phyloP scores from a whole-genome alignment of 2,797 vertebrate genomes.

The Sebastes nivosus region DNA sequence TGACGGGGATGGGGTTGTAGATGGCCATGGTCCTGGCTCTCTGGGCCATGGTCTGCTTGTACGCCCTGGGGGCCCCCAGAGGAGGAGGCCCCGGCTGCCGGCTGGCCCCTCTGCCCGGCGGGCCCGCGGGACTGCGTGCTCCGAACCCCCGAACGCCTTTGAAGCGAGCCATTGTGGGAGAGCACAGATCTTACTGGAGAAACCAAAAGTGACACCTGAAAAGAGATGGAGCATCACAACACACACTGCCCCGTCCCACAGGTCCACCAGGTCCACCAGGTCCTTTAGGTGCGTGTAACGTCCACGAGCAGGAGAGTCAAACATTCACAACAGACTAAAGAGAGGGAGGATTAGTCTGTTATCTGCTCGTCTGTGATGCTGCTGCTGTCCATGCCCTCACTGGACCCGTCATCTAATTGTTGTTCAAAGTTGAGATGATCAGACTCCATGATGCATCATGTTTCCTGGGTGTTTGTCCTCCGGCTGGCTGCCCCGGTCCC shows the following conservation, averaged over 20 bases:
- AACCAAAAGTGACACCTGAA: slow-evolving; percentile 84
- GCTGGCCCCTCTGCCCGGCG: slow-evolving; percentile 78
- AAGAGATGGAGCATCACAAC: slow-evolving; percentile 87
- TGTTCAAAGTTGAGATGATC: slow-evolving; percentile 57
- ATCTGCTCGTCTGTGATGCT: slow-evolving; percentile 10
- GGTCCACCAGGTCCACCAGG: slow-evolving; percentile 48
- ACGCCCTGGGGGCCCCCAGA: slow-evolving; percentile 86
- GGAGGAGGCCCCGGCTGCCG: slow-evolving; percentile 86
- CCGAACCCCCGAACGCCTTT: slow-evolving; percentile 93
- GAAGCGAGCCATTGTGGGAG: slow-evolving; percentile 92
- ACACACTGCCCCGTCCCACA: slow-evolving; percentile 71
- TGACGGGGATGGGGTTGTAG: slow-evolving; percentile 98
- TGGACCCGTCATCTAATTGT: slow-evolving; percentile 30
- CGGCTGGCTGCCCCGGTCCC: slow-evolving; percentile 7
- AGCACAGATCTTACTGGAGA: slow-evolving; percentile 75
- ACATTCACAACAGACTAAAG: slow-evolving; percentile 41
- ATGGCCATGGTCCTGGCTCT: slow-evolving; percentile 97
- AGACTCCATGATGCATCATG: slow-evolving; percentile 59
- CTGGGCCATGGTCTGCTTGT: slow-evolving; percentile 97
- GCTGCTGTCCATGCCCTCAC: slow-evolving; percentile 30
- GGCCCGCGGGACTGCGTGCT: slow-evolving; percentile 85
- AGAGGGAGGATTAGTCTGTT: not conserved
- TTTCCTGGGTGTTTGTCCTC: slow-evolving; percentile 49
- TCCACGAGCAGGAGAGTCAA: slow-evolving; percentile 53
- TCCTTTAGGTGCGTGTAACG: slow-evolving; percentile 60